Percentiles rank a stretch among this genome's conserved stretches.
Conservation (phyloP, 2,113 vertebrate genomes). For the Tretioscincus oriximinensis region DNA sequence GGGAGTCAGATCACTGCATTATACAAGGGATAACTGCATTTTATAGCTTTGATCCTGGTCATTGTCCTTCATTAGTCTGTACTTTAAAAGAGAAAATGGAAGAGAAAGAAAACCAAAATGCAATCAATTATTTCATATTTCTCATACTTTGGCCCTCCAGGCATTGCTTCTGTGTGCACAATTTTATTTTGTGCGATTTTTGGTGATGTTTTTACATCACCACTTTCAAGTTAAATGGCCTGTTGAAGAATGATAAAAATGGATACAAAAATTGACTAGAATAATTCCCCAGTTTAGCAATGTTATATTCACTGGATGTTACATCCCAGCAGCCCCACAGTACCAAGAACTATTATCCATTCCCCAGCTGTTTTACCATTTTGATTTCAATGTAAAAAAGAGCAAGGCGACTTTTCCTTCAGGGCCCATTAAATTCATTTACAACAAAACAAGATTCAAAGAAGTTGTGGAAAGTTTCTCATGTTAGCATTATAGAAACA, state of each 20-base stretch:
- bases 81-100: no score
- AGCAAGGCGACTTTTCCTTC: not conserved
- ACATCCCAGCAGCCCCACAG: not conserved
- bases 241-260: not conserved
- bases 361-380: not conserved
- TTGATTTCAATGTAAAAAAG: not conserved
- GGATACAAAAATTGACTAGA: not conserved
- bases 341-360: not conserved
- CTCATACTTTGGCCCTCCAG: not conserved
- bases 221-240: not conserved
- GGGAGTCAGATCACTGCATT: no score
- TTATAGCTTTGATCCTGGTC: no score
- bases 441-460: not conserved
- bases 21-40: no score
- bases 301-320: not conserved
- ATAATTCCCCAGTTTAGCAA: not conserved
- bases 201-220: not conserved
- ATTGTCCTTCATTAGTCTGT: no score
- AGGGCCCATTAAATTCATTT: not conserved
- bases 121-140: not conserved
- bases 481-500: not conserved
- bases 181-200: not conserved
- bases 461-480: not conserved
- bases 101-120: not conserved
- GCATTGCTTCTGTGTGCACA: not conserved